Conservation (phyloP, 2,797 vertebrate species). For the Amblyraja radiata region DNA sequence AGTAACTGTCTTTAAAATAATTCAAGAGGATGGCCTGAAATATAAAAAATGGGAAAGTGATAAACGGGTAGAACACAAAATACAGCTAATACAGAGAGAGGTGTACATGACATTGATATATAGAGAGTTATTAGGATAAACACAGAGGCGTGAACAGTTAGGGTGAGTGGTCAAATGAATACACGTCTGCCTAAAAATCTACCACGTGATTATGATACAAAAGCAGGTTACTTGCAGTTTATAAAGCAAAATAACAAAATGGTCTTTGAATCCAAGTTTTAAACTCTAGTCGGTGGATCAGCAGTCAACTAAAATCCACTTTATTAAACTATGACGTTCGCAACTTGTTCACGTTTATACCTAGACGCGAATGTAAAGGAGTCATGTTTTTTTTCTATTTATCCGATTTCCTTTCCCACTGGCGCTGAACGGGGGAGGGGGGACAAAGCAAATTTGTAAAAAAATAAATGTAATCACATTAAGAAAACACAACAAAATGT, state of each 20-base stretch:
- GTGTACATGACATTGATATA: neutral
- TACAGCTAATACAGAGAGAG: neutral
- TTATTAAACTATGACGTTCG: neutral
- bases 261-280: neutral
- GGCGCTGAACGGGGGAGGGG: too few species aligned
- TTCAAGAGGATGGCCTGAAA: neutral
- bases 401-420: neutral
- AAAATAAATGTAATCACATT: neutral
- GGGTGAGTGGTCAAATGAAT: neutral
- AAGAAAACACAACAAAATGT: neutral
- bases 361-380: neutral
- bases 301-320: neutral
- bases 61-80: neutral
- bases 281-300: neutral
- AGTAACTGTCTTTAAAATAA: neutral
- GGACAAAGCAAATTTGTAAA: neutral
- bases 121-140: neutral
- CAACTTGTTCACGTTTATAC: neutral
- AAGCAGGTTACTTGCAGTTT: neutral
- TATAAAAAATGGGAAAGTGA: neutral
- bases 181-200: neutral
- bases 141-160: neutral
- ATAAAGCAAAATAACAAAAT: neutral
- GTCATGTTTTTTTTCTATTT: neutral
- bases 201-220: neutral